Conservation (phyloP, 2,797 vertebrate species). For the Squalus acanthias region DNA sequence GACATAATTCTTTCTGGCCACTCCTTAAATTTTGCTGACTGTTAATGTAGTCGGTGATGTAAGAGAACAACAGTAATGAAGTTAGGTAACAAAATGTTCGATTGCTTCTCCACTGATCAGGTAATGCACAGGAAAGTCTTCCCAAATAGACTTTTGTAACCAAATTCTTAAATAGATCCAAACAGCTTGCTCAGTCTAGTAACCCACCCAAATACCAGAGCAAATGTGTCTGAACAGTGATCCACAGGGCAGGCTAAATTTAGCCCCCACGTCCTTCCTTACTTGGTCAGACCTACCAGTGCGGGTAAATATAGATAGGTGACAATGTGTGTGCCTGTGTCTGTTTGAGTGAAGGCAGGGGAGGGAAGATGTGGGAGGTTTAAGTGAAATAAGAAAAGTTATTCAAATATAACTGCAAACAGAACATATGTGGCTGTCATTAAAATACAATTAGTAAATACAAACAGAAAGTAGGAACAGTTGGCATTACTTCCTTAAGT, state of each 20-base stretch:
- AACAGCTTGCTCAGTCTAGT: not conserved
- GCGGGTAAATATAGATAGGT: constrained; percentile 77
- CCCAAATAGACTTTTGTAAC: not conserved
- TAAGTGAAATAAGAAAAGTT: not conserved
- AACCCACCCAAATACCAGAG: not conserved
- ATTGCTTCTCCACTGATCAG: not conserved
- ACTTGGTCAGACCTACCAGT: constrained; percentile 65
- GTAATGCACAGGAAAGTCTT: not conserved
- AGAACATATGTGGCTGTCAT: not conserved
- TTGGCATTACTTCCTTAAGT: not conserved
- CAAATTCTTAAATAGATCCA: not conserved
- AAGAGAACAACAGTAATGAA: not conserved
- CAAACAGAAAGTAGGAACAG: not conserved
- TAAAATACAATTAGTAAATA: not conserved
- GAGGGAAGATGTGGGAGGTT: not conserved
- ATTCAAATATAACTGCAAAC: not conserved
- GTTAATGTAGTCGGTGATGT: not conserved
- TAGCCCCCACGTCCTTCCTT: constrained; percentile 57
- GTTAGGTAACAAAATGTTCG: not conserved
- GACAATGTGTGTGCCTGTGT: constrained; percentile 54
- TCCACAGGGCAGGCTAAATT: constrained; percentile 3
- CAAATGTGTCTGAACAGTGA: constrained; percentile 10
- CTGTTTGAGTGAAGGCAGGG: not conserved
- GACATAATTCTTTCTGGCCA: not conserved
- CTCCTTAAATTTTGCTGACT: not conserved